These are phyloP conservation scores for Zygothrica quintamaculata DNA, from an alignment of 2,888 invertebrate genomes.

Conservation along the genomic window DNA sequence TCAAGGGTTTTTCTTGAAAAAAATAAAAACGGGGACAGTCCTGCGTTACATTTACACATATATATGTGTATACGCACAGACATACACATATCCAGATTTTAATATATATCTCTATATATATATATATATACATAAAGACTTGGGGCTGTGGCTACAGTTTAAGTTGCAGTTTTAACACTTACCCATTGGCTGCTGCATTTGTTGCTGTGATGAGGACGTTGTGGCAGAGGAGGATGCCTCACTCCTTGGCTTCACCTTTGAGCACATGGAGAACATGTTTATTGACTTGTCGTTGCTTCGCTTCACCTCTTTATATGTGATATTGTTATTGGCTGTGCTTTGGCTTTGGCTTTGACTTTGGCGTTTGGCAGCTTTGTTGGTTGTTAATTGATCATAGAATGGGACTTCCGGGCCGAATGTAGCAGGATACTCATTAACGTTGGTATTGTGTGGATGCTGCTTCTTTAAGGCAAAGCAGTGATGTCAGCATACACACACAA, in stretches of 20 bases:
- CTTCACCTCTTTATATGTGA: background rate
- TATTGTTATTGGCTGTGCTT: constrained; percentile 7
- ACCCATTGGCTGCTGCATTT: constrained; percentile 77
- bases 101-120: constrained; percentile 1
- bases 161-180: constrained; percentile 57
- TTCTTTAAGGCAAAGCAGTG: constrained; percentile 38
- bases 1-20: constrained; percentile 75
- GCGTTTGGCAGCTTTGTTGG: constrained; percentile 68
- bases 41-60: constrained; percentile 8
- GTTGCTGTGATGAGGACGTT: constrained; percentile 40
- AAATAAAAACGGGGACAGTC: constrained; percentile 52
- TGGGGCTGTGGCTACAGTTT: constrained; percentile 39
- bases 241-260: constrained; percentile 83
- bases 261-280: constrained; percentile 84
- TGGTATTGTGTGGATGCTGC: constrained; percentile 2
- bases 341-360: constrained; percentile 1
- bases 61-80: constrained; percentile 7
- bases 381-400: constrained; percentile 49
- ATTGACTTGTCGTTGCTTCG: constrained; percentile 20
- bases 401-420: constrained; percentile 1
- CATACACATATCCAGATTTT: constrained; percentile 13
- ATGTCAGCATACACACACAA: constrained; percentile 47
- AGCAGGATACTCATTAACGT: constrained; percentile 17
- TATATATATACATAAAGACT: constrained; percentile 10
- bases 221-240: constrained; percentile 72